Conservation (phyloP, 2,888 invertebrate species). For the Cantharis lateralis region DNA sequence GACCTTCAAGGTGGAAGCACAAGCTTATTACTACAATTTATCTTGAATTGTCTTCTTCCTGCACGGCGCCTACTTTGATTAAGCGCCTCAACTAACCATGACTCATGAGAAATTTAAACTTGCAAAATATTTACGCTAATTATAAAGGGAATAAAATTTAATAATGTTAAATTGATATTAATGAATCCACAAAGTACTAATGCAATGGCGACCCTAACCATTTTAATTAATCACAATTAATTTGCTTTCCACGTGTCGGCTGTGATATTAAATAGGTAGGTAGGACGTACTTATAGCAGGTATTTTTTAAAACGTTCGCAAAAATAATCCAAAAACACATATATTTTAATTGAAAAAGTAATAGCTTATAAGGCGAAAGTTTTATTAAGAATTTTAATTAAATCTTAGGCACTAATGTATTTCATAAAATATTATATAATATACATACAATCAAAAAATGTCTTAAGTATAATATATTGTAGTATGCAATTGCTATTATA, state of each 20-base stretch:
- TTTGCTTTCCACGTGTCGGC: slow-evolving; percentile 18
- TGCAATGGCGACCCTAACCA: slow-evolving; percentile 23
- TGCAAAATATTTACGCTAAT: slow-evolving; percentile 31
- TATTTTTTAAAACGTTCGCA: slow-evolving; percentile 13
- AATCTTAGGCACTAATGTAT: background rate
- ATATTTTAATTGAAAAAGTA: background rate
- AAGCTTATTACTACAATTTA: slow-evolving; percentile 34
- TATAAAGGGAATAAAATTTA: slow-evolving; percentile 31
- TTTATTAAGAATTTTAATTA: background rate
- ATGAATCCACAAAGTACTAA: slow-evolving; percentile 29
- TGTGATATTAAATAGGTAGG: slow-evolving; percentile 11
- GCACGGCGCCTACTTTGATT: slow-evolving; percentile 36
- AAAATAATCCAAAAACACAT: background rate
- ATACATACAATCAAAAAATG: background rate
- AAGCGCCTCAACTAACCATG: slow-evolving; percentile 23
- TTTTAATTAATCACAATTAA: slow-evolving; percentile 35
- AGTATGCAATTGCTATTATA: background rate
- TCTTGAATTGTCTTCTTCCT: slow-evolving; percentile 36
- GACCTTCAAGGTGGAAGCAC: slow-evolving; percentile 34
- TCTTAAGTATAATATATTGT: background rate
- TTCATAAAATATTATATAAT: background rate
- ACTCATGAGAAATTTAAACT: slow-evolving; percentile 26
- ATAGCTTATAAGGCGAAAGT: background rate
- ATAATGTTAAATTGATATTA: slow-evolving; percentile 32
- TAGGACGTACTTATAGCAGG: background rate